Base-by-base conservation (phyloP, 2,113 vertebrate genomes). In the Butorides virescens region DNA sequence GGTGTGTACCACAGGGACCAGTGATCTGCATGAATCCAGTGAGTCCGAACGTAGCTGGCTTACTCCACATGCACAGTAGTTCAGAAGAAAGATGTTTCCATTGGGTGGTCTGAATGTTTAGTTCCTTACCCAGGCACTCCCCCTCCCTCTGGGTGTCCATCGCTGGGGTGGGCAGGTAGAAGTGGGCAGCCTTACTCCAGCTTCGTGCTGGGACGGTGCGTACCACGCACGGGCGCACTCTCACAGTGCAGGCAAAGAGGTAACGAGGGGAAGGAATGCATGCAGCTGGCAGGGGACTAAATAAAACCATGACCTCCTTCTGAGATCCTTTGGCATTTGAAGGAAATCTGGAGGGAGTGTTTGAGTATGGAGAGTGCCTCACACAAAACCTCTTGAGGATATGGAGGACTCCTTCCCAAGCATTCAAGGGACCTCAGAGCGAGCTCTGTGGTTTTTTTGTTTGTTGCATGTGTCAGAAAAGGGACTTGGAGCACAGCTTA, bases 41-140 rank as follows among this genome's bases (percentile, higher is more conserved):
- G 42, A 79, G 20, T 36, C 30, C 34, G 53, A 58, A 58, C 1
- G 1, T 53, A 72, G 27, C 52, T 49, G 30, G 19, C 34, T 89
- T 71, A 7, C 27, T 67, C 34, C 6, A 0, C 2, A 0, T 52
- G 52, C 42, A 23, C 42, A 15, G 17, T 66, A 49, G 17, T 53
- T 58, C 3, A 5, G 29, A 59, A 84, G 47, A 86, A 63, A 26
- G 47, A 29, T 83, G 36, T 9, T 87, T 52, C 22, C 16, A 0
- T 65, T 47, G 70, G 23, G 15, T 67, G 37, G 1, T 86, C 30
- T 70, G 44, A 61, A 37, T 46, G 22, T 72, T 55, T 36, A 2
- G 7, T 32, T 88, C 56, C 46, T 71, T 62, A 65, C 7, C 34
- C 4, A 5, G 19, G 23, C 52, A 20, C 27, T 74, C 11, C 59